These are phyloP conservation scores for Odontophorus gujanensis DNA, from an alignment of 2,113 vertebrate species.

Conservation along the genomic window DNA sequence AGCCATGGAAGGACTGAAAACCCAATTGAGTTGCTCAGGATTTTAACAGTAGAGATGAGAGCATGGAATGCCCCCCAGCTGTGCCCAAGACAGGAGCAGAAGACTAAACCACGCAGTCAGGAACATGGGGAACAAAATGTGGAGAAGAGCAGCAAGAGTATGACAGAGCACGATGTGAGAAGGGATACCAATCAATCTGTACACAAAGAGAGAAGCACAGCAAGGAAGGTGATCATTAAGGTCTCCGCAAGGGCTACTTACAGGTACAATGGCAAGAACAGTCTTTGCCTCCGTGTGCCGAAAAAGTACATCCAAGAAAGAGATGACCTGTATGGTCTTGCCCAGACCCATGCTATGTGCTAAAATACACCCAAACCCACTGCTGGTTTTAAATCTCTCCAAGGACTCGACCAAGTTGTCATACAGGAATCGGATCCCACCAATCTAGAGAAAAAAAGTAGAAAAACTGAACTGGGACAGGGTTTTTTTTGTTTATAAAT, in stretches of 20 bases:
- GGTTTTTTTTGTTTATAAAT: background rate
- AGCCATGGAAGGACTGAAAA: constrained; percentile 18
- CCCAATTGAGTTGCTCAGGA: rapidly evolving
- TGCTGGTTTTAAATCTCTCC: constrained; percentile 94
- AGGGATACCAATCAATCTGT: background rate
- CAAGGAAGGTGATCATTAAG: background rate
- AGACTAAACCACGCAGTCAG: background rate
- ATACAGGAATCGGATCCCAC: constrained; percentile 96
- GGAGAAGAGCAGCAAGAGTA: background rate
- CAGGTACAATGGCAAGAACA: constrained; percentile 95
- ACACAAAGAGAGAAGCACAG: background rate
- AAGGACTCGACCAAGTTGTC: constrained; percentile 97
- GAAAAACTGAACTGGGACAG: background rate
- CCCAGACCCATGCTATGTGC: constrained; percentile 98
- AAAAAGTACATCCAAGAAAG: constrained; percentile 95
- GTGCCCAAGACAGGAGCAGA: background rate
- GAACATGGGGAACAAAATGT: background rate
- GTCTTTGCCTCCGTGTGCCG: constrained; percentile 94
- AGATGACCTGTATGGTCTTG: constrained; percentile 98
- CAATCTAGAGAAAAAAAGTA: constrained; percentile 82
- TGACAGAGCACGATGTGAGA: background rate
- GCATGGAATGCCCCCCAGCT: background rate
- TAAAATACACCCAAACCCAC: constrained; percentile 97
- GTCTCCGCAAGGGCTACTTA: constrained; percentile 74
- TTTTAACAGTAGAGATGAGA: background rate